A percentile compares a stretch with the other conserved stretches of the same genome.
Evolutionary conservation across 35 echinoderm and acorn worm genomes (phyloP).

Genomic region (Ophioderma brevispina): DNA sequence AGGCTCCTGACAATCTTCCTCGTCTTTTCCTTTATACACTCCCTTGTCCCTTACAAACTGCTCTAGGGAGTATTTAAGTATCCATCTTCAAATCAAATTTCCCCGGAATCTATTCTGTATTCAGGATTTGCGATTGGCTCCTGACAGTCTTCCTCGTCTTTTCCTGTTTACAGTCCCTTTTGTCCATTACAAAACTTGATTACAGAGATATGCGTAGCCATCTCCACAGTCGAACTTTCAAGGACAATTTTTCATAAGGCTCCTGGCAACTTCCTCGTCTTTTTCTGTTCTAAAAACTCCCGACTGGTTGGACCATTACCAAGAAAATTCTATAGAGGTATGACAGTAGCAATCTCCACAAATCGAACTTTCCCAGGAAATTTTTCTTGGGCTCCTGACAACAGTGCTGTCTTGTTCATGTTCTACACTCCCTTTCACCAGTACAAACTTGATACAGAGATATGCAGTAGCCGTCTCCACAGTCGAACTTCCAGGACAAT

Average conservation of each 20-base stretch:
- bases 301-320: constrained; percentile 33
- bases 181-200: neutral
- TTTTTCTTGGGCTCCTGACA: too few species aligned
- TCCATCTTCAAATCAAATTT: constrained; percentile 33
- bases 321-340: neutral
- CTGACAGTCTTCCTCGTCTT: neutral
- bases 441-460: neutral
- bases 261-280: constrained; percentile 29
- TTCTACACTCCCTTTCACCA: too few species aligned
- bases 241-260: neutral
- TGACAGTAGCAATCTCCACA: constrained; percentile 26
- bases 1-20: constrained; percentile 3
- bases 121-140: neutral
- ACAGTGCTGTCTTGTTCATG: too few species aligned
- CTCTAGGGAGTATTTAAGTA: neutral
- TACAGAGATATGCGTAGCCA: neutral
- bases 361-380: constrained; percentile 22
- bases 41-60: constrained; percentile 22
- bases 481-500: too few species aligned
- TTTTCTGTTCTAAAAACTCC: constrained; percentile 4
- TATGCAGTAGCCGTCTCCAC: too few species aligned
- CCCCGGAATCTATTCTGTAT: neutral
- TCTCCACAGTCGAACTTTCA: neutral
- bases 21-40: constrained; percentile 33
- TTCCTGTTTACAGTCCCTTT: constrained; percentile 35